Evolutionary conservation across 2,113 vertebrate species (phyloP).

Genomic region (Gavialis gangeticus): DNA sequence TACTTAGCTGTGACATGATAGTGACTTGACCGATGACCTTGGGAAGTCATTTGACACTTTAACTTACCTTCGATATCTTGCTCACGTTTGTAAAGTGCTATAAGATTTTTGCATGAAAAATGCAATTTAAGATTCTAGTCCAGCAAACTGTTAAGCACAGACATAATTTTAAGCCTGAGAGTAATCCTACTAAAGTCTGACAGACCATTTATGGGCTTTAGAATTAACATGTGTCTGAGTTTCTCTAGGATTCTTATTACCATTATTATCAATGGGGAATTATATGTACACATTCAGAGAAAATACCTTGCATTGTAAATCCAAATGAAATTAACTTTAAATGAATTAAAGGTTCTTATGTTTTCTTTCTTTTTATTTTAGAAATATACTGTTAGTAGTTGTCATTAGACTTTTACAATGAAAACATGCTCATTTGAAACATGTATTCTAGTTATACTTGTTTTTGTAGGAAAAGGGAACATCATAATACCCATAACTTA

Average conservation of each 20-base stretch:
- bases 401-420: not conserved
- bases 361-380: not conserved
- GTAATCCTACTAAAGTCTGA: not conserved
- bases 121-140: not conserved
- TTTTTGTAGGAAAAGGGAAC: not conserved
- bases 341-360: not conserved
- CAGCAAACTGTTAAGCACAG: not conserved
- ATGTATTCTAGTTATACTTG: not conserved
- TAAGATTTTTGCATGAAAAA: accelerated
- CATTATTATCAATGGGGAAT: not conserved
- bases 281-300: not conserved
- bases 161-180: not conserved
- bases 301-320: accelerated
- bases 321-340: not conserved
- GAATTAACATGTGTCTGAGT: not conserved
- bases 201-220: not conserved
- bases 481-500: not conserved
- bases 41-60: not conserved
- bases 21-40: not conserved
- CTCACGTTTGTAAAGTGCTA: not conserved
- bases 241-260: not conserved
- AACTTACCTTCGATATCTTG: not conserved
- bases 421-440: not conserved
- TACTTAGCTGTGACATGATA: not conserved
- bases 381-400: not conserved